Conservation (phyloP, 2,113 vertebrate species). For the Lucifuga dentata region DNA sequence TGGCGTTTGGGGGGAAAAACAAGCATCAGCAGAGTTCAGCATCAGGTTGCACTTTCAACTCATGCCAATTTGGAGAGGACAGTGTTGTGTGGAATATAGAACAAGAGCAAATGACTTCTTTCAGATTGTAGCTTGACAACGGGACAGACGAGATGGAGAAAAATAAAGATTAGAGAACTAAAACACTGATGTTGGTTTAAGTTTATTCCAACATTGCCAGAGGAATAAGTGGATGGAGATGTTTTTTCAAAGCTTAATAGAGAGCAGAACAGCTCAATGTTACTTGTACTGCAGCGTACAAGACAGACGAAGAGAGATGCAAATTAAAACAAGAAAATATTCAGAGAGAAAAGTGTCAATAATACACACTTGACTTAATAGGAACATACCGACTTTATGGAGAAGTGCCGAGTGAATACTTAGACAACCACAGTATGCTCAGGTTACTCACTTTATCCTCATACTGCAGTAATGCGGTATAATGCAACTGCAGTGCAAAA, state of each 20-base stretch:
- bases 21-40: conserved; percentile 50
- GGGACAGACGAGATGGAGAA: conserved; percentile 1
- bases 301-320: background rate
- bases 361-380: conserved; percentile 15
- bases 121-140: background rate
- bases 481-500: conserved; percentile 5
- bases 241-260: conserved; percentile 23
- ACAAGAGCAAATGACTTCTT: conserved; percentile 43
- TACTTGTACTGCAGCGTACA: conserved; percentile 9
- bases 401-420: background rate
- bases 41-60: conserved; percentile 54
- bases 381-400: background rate
- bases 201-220: conserved; percentile 35
- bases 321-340: background rate
- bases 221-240: conserved; percentile 33
- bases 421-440: background rate
- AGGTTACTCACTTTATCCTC: background rate
- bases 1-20: conserved; percentile 29
- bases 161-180: conserved; percentile 31
- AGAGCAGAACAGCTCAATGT: conserved; percentile 12
- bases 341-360: conserved; percentile 15
- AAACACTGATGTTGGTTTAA: conserved; percentile 35
- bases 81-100: conserved; percentile 38
- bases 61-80: conserved; percentile 56
- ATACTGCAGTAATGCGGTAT: conserved; percentile 2